Evolutionary conservation across 2,113 vertebrate species (phyloP).

Genomic region (Progne subis): DNA sequence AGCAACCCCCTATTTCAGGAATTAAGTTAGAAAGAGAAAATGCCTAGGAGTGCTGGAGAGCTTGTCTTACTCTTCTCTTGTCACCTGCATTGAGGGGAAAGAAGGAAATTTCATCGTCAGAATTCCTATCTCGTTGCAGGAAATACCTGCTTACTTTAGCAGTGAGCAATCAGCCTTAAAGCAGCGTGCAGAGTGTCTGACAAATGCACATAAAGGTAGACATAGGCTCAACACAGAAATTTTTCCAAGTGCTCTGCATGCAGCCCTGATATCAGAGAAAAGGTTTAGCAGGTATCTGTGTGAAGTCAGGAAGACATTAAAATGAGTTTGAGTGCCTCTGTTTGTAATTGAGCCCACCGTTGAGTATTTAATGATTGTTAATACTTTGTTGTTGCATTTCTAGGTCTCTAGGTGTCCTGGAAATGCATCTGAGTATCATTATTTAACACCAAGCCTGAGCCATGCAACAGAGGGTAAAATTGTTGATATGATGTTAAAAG

Average conservation of each 20-base stretch:
- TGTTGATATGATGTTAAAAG: slow-evolving; percentile 66
- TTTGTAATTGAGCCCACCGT: not conserved
- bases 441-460: slow-evolving; percentile 70
- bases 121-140: slow-evolving; percentile 18
- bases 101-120: not conserved
- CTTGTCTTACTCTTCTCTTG: not conserved
- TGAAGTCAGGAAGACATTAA: not conserved
- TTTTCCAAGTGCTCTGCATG: not conserved
- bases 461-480: slow-evolving; percentile 47
- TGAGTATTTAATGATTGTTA: not conserved
- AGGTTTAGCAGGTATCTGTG: not conserved
- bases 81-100: not conserved
- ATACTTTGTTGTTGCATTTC: slow-evolving; percentile 6
- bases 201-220: not conserved
- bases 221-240: not conserved
- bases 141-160: not conserved
- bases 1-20: not conserved
- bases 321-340: not conserved
- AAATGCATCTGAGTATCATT: slow-evolving; percentile 61
- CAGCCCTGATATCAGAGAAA: not conserved
- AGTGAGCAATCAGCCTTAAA: slow-evolving; percentile 9
- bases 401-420: slow-evolving; percentile 64
- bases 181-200: not conserved
- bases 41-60: not conserved
- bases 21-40: not conserved